These are phyloP conservation scores for Anas platyrhynchos DNA, from an alignment of 2,113 vertebrate species.

Conservation along the genomic window DNA sequence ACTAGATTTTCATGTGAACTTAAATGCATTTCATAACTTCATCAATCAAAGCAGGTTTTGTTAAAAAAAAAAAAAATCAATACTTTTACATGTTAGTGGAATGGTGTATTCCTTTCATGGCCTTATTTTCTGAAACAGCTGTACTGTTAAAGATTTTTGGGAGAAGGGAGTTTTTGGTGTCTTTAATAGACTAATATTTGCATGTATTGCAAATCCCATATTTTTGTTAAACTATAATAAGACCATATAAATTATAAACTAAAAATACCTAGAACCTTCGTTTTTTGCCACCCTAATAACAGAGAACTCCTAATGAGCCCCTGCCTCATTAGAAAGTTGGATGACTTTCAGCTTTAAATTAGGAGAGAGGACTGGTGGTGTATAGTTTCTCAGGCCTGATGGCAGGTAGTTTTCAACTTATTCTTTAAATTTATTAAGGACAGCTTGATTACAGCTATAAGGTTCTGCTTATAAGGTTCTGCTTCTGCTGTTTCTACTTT, in stretches of 20 bases:
- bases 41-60: background rate
- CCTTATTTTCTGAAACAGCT: background rate
- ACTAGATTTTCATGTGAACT: background rate
- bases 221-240: background rate
- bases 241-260: too few species aligned
- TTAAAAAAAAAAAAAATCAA: background rate
- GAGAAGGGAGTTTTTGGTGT: accelerated
- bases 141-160: background rate
- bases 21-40: background rate
- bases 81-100: background rate
- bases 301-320: background rate
- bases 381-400: background rate
- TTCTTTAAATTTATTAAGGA: background rate
- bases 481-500: background rate
- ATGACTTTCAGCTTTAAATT: background rate
- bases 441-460: background rate
- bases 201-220: background rate
- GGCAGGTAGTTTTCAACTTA: background rate
- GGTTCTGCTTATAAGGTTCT: background rate
- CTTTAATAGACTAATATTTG: background rate
- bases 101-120: background rate
- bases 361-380: background rate
- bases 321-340: background rate
- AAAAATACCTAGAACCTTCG: background rate
- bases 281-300: background rate